These are phyloP conservation scores for Muschampia plurimacula DNA, from an alignment of 2,888 invertebrate genomes.

Conservation along the genomic window DNA sequence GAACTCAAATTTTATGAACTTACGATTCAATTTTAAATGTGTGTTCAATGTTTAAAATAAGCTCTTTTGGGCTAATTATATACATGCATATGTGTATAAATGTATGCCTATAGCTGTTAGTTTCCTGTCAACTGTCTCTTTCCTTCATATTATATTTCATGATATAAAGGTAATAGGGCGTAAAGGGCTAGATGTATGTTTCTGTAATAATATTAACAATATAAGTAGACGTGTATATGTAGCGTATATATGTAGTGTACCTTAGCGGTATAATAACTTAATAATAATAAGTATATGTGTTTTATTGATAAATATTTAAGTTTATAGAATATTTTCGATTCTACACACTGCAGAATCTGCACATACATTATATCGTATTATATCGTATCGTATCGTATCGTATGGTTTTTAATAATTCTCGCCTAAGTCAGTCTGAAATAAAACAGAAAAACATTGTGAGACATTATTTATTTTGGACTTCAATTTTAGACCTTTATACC, in stretches of 20 bases:
- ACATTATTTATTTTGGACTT: too few relatives aligned
- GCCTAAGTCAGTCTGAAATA: too few relatives aligned
- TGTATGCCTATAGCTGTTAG: conserved; percentile 59
- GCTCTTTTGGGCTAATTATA: conserved; percentile 68
- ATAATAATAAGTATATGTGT: background rate
- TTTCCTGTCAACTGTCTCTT: conserved; percentile 57
- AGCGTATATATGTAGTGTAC: too few relatives aligned
- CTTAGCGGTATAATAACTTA: conserved; percentile 28
- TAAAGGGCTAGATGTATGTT: conserved; percentile 45
- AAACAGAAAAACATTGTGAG: too few relatives aligned
- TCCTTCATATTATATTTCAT: conserved; percentile 69
- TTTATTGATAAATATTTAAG: background rate
- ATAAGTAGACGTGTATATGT: conserved; percentile 15
- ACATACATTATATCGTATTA: too few relatives aligned
- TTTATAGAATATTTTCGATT: background rate
- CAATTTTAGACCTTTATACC: too few relatives aligned
- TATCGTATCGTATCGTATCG: too few relatives aligned
- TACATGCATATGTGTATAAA: conserved; percentile 72
- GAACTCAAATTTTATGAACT: conserved; percentile 6
- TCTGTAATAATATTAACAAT: conserved; percentile 12
- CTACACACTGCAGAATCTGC: background rate
- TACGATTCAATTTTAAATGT: conserved; percentile 39
- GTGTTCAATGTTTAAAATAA: conserved; percentile 50
- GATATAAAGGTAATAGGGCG: conserved; percentile 73
- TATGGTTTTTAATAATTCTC: too few relatives aligned